A percentile compares a stretch with the other conserved stretches of the same genome.
Conservation (phyloP, 2,113 vertebrate genomes). For the Hippocampus comes region DNA sequence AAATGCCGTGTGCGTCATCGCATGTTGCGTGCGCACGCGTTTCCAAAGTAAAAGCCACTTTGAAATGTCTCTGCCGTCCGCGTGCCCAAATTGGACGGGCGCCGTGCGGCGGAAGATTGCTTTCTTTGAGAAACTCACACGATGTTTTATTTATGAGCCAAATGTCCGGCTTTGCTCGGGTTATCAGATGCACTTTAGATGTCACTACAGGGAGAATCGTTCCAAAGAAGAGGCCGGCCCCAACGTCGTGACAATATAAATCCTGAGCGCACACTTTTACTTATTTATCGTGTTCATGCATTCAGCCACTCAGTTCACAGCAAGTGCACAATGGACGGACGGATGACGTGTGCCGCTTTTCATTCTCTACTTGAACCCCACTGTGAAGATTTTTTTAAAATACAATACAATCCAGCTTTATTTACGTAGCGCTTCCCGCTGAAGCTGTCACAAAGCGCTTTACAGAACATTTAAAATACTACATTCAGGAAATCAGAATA, state of each 20-base stretch:
- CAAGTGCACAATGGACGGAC: constrained; percentile 41
- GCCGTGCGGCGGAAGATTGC: constrained; percentile 20
- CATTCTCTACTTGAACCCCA: background rate
- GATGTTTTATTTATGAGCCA: constrained; percentile 65
- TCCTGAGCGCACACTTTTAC: constrained; percentile 50
- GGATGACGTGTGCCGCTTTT: background rate
- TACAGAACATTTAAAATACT: too few species aligned
- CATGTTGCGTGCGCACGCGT: background rate
- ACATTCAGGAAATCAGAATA: too few species aligned
- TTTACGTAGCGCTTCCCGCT: too few species aligned
- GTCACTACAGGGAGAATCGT: constrained; percentile 45
- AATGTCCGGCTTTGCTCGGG: constrained; percentile 49
- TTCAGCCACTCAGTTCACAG: constrained; percentile 57
- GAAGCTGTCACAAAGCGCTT: too few species aligned
- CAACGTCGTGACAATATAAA: constrained; percentile 49
- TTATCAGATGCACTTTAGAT: constrained; percentile 68
- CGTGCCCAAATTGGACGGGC: constrained; percentile 24
- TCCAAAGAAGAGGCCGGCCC: constrained; percentile 48
- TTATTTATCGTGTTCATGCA: constrained; percentile 66
- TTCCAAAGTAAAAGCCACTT: constrained; percentile 6
- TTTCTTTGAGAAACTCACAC: constrained; percentile 31
- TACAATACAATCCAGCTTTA: too few species aligned
- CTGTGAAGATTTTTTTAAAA: too few species aligned
- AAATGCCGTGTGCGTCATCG: too few species aligned
- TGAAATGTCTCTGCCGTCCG: background rate